A percentile compares a stretch with the other conserved stretches of the same genome.
Conservation (phyloP, 64 coral and sea anemone species). For the Stichodactyla helianthus region DNA sequence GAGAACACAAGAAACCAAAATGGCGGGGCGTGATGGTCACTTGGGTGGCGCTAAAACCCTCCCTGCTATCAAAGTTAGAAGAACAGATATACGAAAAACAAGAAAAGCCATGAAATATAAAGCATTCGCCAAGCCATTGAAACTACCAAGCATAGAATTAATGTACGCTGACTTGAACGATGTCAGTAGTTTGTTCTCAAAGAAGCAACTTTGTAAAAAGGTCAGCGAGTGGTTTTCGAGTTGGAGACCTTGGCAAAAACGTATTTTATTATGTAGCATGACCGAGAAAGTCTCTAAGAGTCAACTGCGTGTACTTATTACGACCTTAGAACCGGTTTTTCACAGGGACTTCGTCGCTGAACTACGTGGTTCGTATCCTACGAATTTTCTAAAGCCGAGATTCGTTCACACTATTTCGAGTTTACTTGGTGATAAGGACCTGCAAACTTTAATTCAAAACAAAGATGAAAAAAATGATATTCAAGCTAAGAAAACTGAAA, state of each 20-base stretch:
- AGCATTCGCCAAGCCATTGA: slow-evolving; percentile 36
- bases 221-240: slow-evolving; percentile 77
- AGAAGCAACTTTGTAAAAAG: slow-evolving; percentile 80
- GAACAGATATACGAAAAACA: not conserved
- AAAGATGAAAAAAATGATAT: not conserved
- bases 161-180: slow-evolving; percentile 40
- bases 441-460: not conserved
- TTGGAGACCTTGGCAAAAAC: slow-evolving; percentile 91
- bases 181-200: slow-evolving; percentile 66
- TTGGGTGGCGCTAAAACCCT: not conserved
- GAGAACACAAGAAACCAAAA: slow-evolving; percentile 7
- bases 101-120: slow-evolving; percentile 21
- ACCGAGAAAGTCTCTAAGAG: slow-evolving; percentile 80
- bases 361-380: slow-evolving; percentile 81
- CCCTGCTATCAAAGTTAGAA: slow-evolving; percentile 1
- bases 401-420: slow-evolving; percentile 42
- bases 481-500: not conserved
- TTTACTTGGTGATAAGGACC: not conserved
- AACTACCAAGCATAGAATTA: slow-evolving; percentile 71
- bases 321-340: slow-evolving; percentile 93
- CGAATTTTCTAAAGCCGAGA: slow-evolving; percentile 29
- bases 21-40: slow-evolving; percentile 23
- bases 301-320: slow-evolving; percentile 66
- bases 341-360: slow-evolving; percentile 84
- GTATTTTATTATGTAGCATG: slow-evolving; percentile 86